A percentile compares a stretch with the other conserved stretches of the same genome.
Evolutionary conservation across 2,888 invertebrate species (phyloP).

Genomic region (Pyrrhia umbra): DNA sequence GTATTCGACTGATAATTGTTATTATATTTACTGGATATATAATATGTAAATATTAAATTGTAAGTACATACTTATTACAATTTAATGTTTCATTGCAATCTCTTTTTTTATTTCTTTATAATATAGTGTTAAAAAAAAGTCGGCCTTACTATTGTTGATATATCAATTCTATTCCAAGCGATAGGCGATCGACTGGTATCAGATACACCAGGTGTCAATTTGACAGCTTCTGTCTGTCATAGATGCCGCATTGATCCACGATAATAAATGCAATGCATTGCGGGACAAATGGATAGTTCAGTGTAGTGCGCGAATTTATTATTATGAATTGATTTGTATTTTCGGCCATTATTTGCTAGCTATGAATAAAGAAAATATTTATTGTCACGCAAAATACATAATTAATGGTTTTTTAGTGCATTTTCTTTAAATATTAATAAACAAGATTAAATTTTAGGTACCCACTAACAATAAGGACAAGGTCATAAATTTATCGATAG

Average conservation of each 20-base stretch:
- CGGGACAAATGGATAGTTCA: slow-evolving; percentile 51
- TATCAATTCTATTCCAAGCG: slow-evolving; percentile 45
- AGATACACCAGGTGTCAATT: slow-evolving; percentile 73
- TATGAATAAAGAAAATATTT: too few relatives aligned
- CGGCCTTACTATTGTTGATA: slow-evolving; percentile 11
- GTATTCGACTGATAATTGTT: neutral
- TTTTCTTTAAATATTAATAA: too few relatives aligned
- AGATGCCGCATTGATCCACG: slow-evolving; percentile 57
- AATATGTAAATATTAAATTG: too few relatives aligned
- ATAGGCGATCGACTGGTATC: slow-evolving; percentile 58
- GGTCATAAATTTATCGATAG: neutral
- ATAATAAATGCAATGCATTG: slow-evolving; percentile 56
- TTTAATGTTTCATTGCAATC: too few relatives aligned
- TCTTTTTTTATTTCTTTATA: neutral
- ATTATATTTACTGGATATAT: too few relatives aligned
- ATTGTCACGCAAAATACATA: too few relatives aligned
- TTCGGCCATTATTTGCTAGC: neutral
- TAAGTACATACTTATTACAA: too few relatives aligned
- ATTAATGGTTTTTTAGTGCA: too few relatives aligned
- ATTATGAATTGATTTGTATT: neutral
- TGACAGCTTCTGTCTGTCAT: slow-evolving; percentile 69
- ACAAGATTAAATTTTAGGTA: neutral
- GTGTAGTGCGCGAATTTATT: neutral
- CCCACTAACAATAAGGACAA: neutral
- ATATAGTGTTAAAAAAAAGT: too few relatives aligned